A percentile compares a stretch with the other conserved stretches of the same genome.
phyloP scores from a whole-genome alignment of 2,113 vertebrate genomes.

The Boulengerochromis microlepis region DNA sequence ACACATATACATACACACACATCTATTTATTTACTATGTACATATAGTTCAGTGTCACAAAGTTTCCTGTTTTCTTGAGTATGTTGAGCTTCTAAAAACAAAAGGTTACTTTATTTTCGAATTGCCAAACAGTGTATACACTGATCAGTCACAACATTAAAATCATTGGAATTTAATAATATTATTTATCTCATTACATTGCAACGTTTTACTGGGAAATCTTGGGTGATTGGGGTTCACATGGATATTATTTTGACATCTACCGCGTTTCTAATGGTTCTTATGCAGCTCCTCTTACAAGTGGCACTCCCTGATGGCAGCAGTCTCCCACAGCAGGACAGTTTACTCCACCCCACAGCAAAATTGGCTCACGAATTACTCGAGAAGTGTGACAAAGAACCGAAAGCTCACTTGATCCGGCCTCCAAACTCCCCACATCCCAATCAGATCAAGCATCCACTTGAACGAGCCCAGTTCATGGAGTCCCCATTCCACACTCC shows the following conservation, averaged over 20 bases:
- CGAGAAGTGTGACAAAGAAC: background rate
- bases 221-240: background rate
- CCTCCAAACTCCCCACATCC: background rate
- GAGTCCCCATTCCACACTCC: background rate
- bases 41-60: background rate
- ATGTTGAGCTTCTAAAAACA: background rate
- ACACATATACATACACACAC: background rate
- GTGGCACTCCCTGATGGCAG: background rate
- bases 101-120: background rate
- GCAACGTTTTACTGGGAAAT: background rate
- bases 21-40: background rate
- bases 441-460: background rate
- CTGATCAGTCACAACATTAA: background rate
- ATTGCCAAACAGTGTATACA: background rate
- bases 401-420: background rate
- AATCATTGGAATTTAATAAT: background rate
- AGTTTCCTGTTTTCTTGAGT: background rate
- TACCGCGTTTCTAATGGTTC: accelerated
- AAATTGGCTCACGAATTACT: background rate
- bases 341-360: background rate
- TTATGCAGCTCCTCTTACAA: background rate
- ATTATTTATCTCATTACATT: background rate
- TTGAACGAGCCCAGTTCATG: background rate
- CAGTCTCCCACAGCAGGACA: background rate
- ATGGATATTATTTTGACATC: background rate